Evolutionary conservation across 1,140 invertebrate species (phyloP).

Genomic region (Brachionus rotundiformis): DNA sequence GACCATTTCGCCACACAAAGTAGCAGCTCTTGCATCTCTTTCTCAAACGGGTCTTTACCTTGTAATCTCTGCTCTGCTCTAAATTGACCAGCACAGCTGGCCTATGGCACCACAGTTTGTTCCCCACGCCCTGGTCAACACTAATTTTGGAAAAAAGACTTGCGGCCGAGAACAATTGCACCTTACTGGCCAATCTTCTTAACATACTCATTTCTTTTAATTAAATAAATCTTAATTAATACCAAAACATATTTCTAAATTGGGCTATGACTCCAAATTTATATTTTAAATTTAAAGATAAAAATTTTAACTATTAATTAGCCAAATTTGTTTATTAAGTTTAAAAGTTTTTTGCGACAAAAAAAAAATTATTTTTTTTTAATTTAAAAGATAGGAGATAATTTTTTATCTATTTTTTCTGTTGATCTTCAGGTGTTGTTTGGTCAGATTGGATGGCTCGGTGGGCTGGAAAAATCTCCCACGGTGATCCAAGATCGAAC

Average conservation of each 20-base stretch:
- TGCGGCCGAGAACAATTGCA: not conserved
- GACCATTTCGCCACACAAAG: conserved; percentile 71
- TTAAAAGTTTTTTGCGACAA: not conserved
- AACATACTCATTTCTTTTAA: not conserved
- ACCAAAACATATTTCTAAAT: not conserved
- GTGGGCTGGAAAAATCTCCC: conserved; percentile 85
- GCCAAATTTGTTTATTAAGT: not conserved
- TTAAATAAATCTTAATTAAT: not conserved
- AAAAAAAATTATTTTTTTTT: conserved; percentile 17
- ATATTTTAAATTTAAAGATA: not conserved
- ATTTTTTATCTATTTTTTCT: conserved; percentile 35
- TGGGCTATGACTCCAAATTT: conserved; percentile 13
- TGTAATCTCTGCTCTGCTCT: conserved; percentile 57
- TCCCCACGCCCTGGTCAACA: not conserved
- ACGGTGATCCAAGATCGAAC: conserved; percentile 92
- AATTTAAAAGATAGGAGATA: not conserved
- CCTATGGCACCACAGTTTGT: not conserved
- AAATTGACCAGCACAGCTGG: not conserved
- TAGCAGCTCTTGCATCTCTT: conserved; percentile 76
- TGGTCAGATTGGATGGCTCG: not conserved
- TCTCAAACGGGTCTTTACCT: conserved; percentile 68
- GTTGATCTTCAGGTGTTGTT: conserved; percentile 32
- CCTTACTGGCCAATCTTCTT: not conserved
- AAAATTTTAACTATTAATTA: too few relatives aligned
- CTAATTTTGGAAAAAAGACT: not conserved